Conservation (phyloP, 1,140 invertebrate species). For the Sminthurides bifidus region DNA sequence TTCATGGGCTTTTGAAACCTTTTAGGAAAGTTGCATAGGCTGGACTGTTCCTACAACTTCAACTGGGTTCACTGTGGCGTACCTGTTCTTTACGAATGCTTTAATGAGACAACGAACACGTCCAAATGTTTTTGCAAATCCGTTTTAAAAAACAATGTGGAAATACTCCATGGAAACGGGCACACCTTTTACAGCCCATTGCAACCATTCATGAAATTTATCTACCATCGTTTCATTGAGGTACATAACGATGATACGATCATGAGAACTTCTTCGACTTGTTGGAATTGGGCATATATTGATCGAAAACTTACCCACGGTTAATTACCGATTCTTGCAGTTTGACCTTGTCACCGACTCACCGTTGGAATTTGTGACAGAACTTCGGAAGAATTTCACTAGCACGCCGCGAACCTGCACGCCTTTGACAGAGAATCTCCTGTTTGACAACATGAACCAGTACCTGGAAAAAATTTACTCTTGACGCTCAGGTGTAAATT, state of each 20-base stretch:
- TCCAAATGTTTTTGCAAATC: neutral
- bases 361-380: neutral
- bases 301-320: neutral
- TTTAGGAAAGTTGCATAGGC: neutral
- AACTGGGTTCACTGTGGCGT: conserved; percentile 4
- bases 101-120: neutral
- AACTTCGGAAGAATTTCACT: neutral
- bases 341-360: neutral
- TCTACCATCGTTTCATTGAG: neutral
- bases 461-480: neutral
- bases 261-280: no score
- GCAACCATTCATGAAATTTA: neutral
- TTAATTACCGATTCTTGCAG: neutral
- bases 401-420: neutral
- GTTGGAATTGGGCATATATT: neutral
- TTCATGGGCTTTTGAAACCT: neutral
- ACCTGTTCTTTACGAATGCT: neutral
- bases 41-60: neutral
- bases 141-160: neutral
- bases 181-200: neutral
- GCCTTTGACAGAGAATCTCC: neutral
- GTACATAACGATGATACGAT: neutral
- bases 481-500: neutral
- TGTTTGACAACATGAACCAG: neutral
- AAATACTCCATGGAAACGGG: conserved; percentile 2